Percentiles rank a stretch among this genome's conserved stretches.
These are phyloP conservation scores for Pionites leucogaster DNA, from an alignment of 2,113 vertebrate species.

Conservation along the genomic window DNA sequence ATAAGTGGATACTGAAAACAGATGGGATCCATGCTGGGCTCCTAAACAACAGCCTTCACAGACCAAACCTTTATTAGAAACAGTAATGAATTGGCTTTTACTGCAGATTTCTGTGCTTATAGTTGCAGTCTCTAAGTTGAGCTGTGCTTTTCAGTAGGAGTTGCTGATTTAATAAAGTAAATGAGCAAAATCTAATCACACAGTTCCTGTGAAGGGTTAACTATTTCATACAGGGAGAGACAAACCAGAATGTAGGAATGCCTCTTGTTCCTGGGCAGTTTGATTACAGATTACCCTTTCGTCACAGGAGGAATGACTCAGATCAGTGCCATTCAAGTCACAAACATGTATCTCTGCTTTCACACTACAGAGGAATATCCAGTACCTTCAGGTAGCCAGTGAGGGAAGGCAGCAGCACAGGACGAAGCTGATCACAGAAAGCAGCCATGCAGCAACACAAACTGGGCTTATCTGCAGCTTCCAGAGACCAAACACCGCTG, in stretches of 20 bases:
- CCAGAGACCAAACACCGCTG: background rate
- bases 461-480: background rate
- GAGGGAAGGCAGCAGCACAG: background rate
- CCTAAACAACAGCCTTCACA: background rate
- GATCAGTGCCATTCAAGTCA: background rate
- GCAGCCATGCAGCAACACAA: background rate
- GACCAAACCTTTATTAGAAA: constrained; percentile 2
- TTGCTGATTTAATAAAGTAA: background rate
- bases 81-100: constrained; percentile 5
- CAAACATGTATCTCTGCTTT: background rate
- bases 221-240: background rate
- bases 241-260: background rate
- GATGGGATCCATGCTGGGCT: background rate
- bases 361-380: background rate
- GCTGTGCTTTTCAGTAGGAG: background rate
- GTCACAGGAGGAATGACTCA: background rate
- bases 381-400: background rate
- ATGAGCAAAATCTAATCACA: background rate
- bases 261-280: background rate
- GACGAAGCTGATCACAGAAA: background rate
- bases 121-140: background rate
- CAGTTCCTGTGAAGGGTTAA: background rate
- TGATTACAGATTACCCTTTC: background rate
- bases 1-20: constrained; percentile 6
- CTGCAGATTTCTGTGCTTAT: background rate